phyloP scores from a whole-genome alignment of 2,888 invertebrate genomes.

The Drosophila melanocephala region DNA sequence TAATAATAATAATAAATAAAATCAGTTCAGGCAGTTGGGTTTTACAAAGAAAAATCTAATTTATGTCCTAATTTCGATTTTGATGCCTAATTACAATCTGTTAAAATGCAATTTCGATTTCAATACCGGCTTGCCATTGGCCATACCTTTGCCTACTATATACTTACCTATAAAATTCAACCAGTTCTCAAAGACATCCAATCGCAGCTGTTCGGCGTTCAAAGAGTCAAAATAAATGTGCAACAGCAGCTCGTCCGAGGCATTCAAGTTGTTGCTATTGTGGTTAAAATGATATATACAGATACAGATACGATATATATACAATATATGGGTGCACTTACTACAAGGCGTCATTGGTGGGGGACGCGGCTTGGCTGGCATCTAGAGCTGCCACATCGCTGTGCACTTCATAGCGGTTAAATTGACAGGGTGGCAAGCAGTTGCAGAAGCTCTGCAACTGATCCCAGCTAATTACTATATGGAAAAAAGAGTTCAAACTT shows the following conservation, averaged over 20 bases:
- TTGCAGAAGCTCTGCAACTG: constrained; percentile 59
- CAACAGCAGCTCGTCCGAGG: constrained; percentile 87
- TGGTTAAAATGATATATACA: neutral
- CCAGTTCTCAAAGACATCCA: constrained; percentile 89
- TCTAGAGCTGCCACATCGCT: constrained; percentile 46
- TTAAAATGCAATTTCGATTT: too few relatives aligned
- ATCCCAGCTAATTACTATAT: constrained; percentile 28
- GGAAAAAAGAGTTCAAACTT: neutral
- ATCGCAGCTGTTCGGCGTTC: constrained; percentile 88
- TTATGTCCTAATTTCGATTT: neutral
- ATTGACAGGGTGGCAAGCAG: constrained; percentile 87
- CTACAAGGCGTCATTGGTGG: constrained; percentile 65
- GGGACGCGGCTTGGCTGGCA: neutral
- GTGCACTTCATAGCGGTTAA: constrained; percentile 86
- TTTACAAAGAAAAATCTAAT: neutral
- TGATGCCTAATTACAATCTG: neutral
- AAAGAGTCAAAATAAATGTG: constrained; percentile 89
- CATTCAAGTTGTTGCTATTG: constrained; percentile 57
- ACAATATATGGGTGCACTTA: constrained; percentile 58
- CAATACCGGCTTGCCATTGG: neutral
- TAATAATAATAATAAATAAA: neutral
- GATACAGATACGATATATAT: neutral
- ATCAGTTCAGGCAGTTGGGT: neutral
- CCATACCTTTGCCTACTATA: neutral
- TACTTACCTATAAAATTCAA: constrained; percentile 88